Conservation (phyloP, 2,113 vertebrate genomes). For the Felis catus region DNA sequence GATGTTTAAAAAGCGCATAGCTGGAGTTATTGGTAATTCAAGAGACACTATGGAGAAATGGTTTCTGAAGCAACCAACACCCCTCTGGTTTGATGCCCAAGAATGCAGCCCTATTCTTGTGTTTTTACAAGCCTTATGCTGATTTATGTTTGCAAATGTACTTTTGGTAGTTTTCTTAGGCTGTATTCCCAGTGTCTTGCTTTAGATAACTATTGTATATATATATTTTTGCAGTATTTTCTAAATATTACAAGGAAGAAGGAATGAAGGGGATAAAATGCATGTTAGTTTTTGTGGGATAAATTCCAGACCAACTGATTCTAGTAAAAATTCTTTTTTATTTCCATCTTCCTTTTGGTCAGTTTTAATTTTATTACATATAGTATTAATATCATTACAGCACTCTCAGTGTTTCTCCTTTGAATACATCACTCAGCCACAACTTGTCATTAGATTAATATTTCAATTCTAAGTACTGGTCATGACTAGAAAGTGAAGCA, state of each 20-base stretch:
- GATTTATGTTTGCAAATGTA: conserved; percentile 72
- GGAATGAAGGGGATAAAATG: conserved; percentile 42
- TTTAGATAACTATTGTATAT: conserved; percentile 80
- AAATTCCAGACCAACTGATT: conserved; percentile 39
- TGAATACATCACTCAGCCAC: background rate
- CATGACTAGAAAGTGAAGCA: background rate
- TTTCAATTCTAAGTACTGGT: background rate
- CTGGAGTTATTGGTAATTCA: background rate
- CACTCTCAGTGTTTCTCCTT: background rate
- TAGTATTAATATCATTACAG: background rate
- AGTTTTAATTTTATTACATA: background rate
- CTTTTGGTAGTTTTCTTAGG: conserved; percentile 70
- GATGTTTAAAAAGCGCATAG: background rate
- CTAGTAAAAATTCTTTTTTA: background rate
- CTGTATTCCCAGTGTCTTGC: conserved; percentile 81
- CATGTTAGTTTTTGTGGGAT: conserved; percentile 45
- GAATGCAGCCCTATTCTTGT: conserved; percentile 4
- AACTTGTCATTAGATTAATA: background rate
- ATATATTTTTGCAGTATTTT: conserved; percentile 38
- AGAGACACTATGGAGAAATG: conserved; percentile 25
- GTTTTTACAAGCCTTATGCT: conserved; percentile 43
- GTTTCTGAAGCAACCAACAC: background rate
- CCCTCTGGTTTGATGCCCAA: conserved; percentile 43
- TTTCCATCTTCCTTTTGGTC: background rate
- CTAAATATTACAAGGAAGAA: conserved; percentile 49